Evolutionary conservation across 2,113 vertebrate genomes (phyloP).

Genomic region (Neodon shergylaensis): DNA sequence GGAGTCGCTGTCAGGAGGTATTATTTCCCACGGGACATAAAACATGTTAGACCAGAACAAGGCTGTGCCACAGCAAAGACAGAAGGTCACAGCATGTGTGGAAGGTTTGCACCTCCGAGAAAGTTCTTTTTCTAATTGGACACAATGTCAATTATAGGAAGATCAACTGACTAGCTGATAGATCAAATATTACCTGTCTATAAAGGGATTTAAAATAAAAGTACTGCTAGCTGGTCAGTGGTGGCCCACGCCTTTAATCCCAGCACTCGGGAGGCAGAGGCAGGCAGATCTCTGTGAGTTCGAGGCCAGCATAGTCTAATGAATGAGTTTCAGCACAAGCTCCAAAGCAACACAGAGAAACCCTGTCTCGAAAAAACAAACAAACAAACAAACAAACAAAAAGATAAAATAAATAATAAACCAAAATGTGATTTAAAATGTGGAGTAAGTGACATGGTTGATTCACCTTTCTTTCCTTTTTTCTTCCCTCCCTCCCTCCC

Average conservation of each 20-base stretch:
- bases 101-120: background rate
- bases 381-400: too few species aligned
- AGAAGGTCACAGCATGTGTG: background rate
- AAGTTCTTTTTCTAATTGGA: background rate
- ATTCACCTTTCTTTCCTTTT: background rate
- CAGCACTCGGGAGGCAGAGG: too few species aligned
- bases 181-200: background rate
- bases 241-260: too few species aligned
- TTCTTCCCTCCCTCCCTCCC: background rate
- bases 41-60: constrained; percentile 16
- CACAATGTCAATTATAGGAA: background rate
- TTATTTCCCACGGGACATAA: background rate
- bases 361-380: too few species aligned
- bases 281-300: too few species aligned
- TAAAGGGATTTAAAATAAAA: constrained; percentile 26
- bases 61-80: background rate
- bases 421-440: constrained; percentile 50
- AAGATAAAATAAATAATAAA: background rate
- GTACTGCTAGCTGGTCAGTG: background rate
- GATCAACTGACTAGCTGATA: background rate
- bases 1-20: background rate
- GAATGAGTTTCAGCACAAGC: too few species aligned
- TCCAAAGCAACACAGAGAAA: too few species aligned
- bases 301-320: too few species aligned
- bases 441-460: background rate